Evolutionary conservation across 37 sponge, comb jelly and placozoan species (phyloP).

Genomic region (Eunapius fragilis): DNA sequence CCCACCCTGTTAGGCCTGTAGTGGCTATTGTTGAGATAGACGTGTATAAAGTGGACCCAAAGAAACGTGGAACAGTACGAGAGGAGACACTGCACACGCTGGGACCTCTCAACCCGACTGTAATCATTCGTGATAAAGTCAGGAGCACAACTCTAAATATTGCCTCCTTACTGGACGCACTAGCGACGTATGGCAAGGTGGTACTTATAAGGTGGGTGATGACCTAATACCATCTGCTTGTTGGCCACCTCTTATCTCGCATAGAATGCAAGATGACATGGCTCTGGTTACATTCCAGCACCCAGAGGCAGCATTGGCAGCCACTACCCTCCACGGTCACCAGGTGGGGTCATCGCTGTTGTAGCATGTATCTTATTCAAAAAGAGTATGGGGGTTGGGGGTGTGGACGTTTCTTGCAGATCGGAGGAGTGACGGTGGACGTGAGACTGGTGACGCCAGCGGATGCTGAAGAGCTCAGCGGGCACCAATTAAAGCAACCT

Average conservation of each 20-base stretch:
- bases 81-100: constrained; percentile 40
- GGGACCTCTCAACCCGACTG: constrained; percentile 79
- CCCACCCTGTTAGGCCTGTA: constrained; percentile 72
- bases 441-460: constrained; percentile 1
- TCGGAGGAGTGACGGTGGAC: neutral
- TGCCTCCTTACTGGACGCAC: constrained; percentile 19
- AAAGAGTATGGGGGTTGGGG: too few species aligned
- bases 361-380: too few species aligned
- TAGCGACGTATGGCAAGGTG: constrained; percentile 65
- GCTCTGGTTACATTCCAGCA: constrained; percentile 63
- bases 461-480: neutral
- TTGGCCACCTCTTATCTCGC: neutral
- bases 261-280: constrained; percentile 44
- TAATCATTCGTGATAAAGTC: constrained; percentile 46
- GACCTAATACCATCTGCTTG: neutral
- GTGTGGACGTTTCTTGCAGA: neutral
- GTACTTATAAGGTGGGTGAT: constrained; percentile 65
- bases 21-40: constrained; percentile 90
- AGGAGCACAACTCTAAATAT: constrained; percentile 18
- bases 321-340: constrained; percentile 49
- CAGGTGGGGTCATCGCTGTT: too few species aligned
- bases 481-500: neutral
- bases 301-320: constrained; percentile 55
- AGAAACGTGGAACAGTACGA: constrained; percentile 26
- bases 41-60: constrained; percentile 55